phyloP scores from a whole-genome alignment of 2,113 vertebrate species.

The Eidolon helvum region DNA sequence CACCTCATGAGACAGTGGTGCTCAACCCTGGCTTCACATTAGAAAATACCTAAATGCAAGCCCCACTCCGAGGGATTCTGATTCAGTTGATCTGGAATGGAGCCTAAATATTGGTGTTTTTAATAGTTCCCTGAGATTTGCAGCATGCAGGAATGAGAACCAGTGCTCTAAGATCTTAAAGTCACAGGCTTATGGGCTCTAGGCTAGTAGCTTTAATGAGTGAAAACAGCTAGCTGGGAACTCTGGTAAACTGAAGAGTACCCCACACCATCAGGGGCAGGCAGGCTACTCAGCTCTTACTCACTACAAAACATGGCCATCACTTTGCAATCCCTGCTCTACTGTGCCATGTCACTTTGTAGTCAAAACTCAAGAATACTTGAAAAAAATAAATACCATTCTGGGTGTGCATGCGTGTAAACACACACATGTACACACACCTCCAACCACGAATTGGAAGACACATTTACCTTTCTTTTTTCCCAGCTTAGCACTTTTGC shows the following conservation, averaged over 20 bases:
- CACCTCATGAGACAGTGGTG: neutral
- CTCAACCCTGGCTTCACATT: neutral
- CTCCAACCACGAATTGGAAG: neutral
- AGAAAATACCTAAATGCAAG: neutral
- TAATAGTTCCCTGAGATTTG: neutral
- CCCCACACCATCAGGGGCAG: neutral
- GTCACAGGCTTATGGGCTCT: neutral
- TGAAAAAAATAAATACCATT: too few relatives aligned
- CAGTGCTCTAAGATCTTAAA: neutral
- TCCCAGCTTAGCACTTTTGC: neutral
- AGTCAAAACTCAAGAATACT: too few relatives aligned
- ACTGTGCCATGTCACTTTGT: neutral
- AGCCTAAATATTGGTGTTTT: neutral
- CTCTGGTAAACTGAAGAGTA: neutral
- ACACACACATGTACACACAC: neutral
- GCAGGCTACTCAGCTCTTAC: neutral
- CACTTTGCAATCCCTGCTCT: neutral
- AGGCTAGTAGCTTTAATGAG: neutral
- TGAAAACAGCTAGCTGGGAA: neutral
- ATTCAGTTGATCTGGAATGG: neutral
- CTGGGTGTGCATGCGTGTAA: too few relatives aligned
- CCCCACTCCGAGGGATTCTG: neutral
- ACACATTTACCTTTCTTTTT: neutral
- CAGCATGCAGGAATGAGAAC: neutral
- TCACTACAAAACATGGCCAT: neutral